These are phyloP conservation scores for Odontomachus brunneus DNA, from an alignment of 1,140 invertebrate genomes.

Conservation along the genomic window DNA sequence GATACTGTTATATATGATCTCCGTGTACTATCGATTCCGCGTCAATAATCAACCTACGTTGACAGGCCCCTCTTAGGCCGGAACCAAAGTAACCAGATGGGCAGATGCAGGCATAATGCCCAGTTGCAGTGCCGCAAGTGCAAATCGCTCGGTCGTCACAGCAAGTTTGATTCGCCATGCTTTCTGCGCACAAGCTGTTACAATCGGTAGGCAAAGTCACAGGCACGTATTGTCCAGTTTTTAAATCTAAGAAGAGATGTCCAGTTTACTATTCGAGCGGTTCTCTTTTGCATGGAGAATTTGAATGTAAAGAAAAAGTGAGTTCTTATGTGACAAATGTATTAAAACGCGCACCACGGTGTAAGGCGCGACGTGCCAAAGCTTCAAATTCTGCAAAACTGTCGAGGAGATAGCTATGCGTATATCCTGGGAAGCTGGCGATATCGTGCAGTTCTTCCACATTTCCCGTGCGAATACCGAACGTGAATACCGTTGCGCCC, in stretches of 20 bases:
- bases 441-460: constrained; percentile 88
- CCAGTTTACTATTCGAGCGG: neutral
- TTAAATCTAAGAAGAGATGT: constrained; percentile 86
- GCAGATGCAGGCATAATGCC: constrained; percentile 90
- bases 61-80: constrained; percentile 87
- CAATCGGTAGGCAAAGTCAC: constrained; percentile 85
- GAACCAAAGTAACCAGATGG: constrained; percentile 89
- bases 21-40: neutral
- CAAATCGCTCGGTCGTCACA: constrained; percentile 88
- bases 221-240: constrained; percentile 86
- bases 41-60: constrained; percentile 85
- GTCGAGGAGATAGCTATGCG: constrained; percentile 89
- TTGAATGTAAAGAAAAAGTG: neutral
- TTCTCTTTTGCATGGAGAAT: neutral
- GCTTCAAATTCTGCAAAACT: constrained; percentile 91
- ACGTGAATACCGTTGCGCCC: constrained; percentile 88
- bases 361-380: constrained; percentile 89
- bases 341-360: constrained; percentile 86
- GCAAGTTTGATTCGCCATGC: constrained; percentile 81
- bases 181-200: constrained; percentile 84
- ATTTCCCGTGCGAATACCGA: constrained; percentile 90
- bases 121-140: constrained; percentile 89
- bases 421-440: constrained; percentile 88
- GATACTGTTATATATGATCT: no score
- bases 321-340: no score